Conservation (phyloP, 2,888 invertebrate species). For the Synanthedon formicaeformis region DNA sequence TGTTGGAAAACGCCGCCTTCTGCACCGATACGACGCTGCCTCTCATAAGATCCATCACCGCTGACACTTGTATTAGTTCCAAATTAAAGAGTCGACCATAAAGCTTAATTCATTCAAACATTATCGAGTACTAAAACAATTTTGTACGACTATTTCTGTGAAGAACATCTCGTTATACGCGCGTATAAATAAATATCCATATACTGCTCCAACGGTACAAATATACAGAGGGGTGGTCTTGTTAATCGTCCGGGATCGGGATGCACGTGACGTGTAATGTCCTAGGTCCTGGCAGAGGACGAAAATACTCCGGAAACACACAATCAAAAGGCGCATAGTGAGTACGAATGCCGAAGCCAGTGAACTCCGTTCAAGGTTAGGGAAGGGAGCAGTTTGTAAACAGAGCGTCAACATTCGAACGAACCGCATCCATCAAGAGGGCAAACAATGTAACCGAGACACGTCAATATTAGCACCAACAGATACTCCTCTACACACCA, state of each 20-base stretch:
- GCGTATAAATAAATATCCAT: background rate
- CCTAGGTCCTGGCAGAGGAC: conserved; percentile 40
- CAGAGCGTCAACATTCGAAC: conserved; percentile 27
- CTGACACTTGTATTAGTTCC: conserved; percentile 36
- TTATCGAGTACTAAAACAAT: conserved; percentile 15
- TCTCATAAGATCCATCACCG: conserved; percentile 37
- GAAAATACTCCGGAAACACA: conserved; percentile 50
- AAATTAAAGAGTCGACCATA: conserved; percentile 39
- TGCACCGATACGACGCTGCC: conserved; percentile 32
- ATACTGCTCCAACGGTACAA: conserved; percentile 12
- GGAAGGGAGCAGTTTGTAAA: conserved; percentile 22
- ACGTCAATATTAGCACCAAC: conserved; percentile 37
- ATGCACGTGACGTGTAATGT: conserved; percentile 37
- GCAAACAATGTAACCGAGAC: conserved; percentile 48
- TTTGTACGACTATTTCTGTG: conserved; percentile 10
- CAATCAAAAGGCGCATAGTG: conserved; percentile 39
- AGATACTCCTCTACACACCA: conserved; percentile 11
- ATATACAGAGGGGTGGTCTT: conserved; percentile 17
- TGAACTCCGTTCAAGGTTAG: conserved; percentile 56
- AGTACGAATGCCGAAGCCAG: conserved; percentile 36
- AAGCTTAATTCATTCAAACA: conserved; percentile 30
- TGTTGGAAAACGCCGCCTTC: conserved; percentile 49
- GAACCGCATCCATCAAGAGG: conserved; percentile 47
- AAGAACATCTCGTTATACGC: conserved; percentile 10
- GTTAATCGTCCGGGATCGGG: conserved; percentile 19